Conservation (phyloP, 2,113 vertebrate genomes). For the Tachycineta bicolor region DNA sequence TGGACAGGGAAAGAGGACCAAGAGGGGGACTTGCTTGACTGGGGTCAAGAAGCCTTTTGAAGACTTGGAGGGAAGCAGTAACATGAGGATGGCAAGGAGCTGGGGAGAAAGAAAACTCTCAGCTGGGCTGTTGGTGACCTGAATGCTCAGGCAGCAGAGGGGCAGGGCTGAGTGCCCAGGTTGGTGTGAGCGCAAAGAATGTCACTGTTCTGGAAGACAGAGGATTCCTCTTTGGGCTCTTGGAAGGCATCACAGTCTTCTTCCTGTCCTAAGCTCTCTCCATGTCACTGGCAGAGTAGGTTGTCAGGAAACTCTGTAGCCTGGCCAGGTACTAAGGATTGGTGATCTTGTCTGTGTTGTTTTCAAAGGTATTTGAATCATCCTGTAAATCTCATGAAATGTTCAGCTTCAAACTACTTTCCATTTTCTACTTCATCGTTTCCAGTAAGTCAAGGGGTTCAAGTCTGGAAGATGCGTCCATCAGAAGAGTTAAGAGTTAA, state of each 20-base stretch:
- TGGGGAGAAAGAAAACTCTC: background rate
- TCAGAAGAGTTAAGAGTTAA: background rate
- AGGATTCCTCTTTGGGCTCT: background rate
- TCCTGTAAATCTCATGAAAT: background rate
- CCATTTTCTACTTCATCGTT: background rate
- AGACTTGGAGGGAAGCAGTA: background rate
- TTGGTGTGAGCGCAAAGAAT: accelerated
- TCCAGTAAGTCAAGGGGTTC: background rate
- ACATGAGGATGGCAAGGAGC: background rate
- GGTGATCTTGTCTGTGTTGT: background rate
- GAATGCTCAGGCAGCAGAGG: background rate
- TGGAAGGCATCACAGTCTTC: background rate
- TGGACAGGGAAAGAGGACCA: background rate
- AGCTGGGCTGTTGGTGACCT: background rate
- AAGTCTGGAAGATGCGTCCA: background rate
- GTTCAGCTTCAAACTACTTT: background rate
- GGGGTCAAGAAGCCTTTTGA: background rate
- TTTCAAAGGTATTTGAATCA: background rate
- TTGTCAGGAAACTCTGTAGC: background rate
- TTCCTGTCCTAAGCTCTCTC: background rate
- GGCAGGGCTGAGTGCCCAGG: background rate
- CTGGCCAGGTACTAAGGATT: background rate
- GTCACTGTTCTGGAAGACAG: background rate
- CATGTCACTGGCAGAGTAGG: background rate
- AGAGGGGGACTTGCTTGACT: background rate